These are phyloP conservation scores for Carcharodon carcharias DNA, from an alignment of 2,797 vertebrate genomes.

Conservation along the genomic window DNA sequence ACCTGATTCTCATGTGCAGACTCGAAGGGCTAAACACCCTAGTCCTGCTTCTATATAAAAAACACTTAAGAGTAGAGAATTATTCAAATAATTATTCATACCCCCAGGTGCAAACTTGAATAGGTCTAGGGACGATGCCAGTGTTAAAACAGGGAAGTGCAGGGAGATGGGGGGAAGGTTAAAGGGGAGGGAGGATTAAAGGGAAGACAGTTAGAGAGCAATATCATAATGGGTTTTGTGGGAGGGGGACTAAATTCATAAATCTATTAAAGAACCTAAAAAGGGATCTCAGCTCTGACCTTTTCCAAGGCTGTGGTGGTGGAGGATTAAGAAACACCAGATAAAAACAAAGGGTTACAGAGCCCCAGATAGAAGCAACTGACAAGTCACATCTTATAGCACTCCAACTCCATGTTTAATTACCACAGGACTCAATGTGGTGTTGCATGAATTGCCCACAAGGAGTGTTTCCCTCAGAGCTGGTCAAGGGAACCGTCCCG, in stretches of 20 bases:
- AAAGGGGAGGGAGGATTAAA: background rate
- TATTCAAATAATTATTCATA: background rate
- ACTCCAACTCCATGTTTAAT: background rate
- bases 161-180: background rate
- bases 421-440: background rate
- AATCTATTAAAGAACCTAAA: background rate
- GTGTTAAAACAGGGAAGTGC: background rate
- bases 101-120: background rate
- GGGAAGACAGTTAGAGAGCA: background rate
- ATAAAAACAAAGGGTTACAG: background rate
- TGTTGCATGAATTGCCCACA: background rate
- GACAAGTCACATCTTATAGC: background rate
- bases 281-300: background rate
- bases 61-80: background rate
- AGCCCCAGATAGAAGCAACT: background rate
- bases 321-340: background rate
- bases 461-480: no score
- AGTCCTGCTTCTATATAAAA: background rate
- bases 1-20: background rate
- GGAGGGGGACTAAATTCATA: background rate
- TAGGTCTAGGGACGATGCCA: no score
- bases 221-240: background rate
- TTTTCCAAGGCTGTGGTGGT: background rate
- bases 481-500: background rate
- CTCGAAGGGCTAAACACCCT: background rate